phyloP scores from a whole-genome alignment of 2,797 vertebrate species.

The Macroramphosus scolopax region DNA sequence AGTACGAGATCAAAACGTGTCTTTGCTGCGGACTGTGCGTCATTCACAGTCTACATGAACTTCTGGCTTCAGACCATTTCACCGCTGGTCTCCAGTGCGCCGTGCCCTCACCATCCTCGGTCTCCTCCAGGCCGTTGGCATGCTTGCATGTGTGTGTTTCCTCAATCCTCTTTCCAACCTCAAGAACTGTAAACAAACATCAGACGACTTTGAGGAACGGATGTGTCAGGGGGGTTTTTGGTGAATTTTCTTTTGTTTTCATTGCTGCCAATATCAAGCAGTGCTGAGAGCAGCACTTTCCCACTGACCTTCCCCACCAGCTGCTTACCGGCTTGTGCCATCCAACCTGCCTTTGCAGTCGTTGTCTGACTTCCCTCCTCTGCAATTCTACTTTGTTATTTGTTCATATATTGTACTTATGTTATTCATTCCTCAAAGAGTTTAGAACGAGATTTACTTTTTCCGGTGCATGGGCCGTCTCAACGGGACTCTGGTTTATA shows the following conservation, averaged over 20 bases:
- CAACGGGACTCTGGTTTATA: slow-evolving; percentile 57
- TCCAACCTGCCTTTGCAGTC: slow-evolving; percentile 37
- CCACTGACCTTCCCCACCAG: slow-evolving; percentile 73
- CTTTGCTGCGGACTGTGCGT: slow-evolving; percentile 38
- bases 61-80: slow-evolving; percentile 48
- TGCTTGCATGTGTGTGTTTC: slow-evolving; percentile 28
- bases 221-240: slow-evolving; percentile 25
- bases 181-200: slow-evolving; percentile 58
- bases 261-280: slow-evolving; percentile 58
- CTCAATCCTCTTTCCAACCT: slow-evolving; percentile 62
- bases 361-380: slow-evolving; percentile 32
- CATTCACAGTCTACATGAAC: slow-evolving; percentile 46
- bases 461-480: slow-evolving; percentile 50
- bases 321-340: slow-evolving; percentile 56
- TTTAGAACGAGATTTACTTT: slow-evolving; percentile 53
- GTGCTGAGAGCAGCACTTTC: slow-evolving; percentile 68
- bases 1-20: neutral
- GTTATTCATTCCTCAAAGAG: slow-evolving; percentile 36
- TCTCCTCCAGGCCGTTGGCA: slow-evolving; percentile 52
- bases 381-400: slow-evolving; percentile 36
- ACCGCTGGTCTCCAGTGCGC: slow-evolving; percentile 28
- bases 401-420: no score
- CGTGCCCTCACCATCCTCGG: slow-evolving; percentile 41
- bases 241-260: slow-evolving; percentile 50
- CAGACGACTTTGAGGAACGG: slow-evolving; percentile 36